Evolutionary conservation across 2,113 vertebrate species (phyloP), one percentile per base, ranked within the genome.

Genomic region (Coryphaenoides rupestris): DNA sequence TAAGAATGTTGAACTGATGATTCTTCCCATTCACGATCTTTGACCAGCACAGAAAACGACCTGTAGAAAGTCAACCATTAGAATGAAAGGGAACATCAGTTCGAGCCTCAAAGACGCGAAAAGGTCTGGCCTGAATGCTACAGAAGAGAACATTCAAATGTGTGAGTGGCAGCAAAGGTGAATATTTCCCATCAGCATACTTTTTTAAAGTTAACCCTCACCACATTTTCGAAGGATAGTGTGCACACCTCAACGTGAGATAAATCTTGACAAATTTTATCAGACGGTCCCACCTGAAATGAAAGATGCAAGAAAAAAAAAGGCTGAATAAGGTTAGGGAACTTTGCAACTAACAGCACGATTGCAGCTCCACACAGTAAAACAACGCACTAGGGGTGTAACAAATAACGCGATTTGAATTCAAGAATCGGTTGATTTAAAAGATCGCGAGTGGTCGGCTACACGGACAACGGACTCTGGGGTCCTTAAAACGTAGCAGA

Each of bases 231-330:
- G 23, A 26, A 94, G 87, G 68, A 96, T 92, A 60, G 93, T 92
- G 75, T 98, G 95, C 46, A 96, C 94, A 69, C 92, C 93, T 93
- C 80, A 99, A 79, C 17, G 95, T 95, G 54, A 98, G 87, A 69
- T 99, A 99, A 68, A 99, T 95, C 88, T 98, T 99, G 78, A 99
- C 91, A 88, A 94, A 98, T 62, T 97, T 97, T 26, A 98, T 95
- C 5, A 96, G 98, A 67, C 98, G 96, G 89, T 99, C 96, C 96
- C 96, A 99, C 13, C 96, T 99, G 82, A n/a, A 82, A 0, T 70
- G 72, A 72, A 68, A 55, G 75, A 21, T 14, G n/a, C n/a, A 0
- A 73, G 47, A n/a, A 1, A 50, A 50, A 13, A 50, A 50, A 40
- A 40, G 9, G 1, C n/a, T 12, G 9, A 12, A 10, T 40, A 10